A percentile compares a stretch with the other conserved stretches of the same genome.
These are phyloP conservation scores for Aleiodes alternator DNA, from an alignment of 2,888 invertebrate genomes.

Conservation along the genomic window DNA sequence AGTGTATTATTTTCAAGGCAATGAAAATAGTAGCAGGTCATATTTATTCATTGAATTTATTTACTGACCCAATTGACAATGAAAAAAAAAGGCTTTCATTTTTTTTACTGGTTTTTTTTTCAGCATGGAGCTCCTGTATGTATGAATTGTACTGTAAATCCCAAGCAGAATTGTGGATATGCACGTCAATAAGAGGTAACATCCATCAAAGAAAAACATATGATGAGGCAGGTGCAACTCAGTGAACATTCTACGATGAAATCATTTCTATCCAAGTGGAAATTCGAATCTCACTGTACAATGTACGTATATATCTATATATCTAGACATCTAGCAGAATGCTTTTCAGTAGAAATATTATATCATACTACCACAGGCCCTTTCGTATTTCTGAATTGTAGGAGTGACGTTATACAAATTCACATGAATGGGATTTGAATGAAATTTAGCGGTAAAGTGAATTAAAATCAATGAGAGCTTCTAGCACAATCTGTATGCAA, in stretches of 20 bases:
- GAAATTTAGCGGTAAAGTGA: slow-evolving; percentile 8
- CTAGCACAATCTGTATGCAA: background rate
- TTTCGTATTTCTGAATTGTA: slow-evolving; percentile 9
- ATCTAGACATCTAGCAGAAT: too few relatives aligned
- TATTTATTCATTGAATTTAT: slow-evolving; percentile 29
- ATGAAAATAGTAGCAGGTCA: background rate
- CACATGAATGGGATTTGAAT: slow-evolving; percentile 16
- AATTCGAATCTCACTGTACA: slow-evolving; percentile 12
- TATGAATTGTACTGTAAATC: background rate
- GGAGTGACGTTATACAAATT: background rate
- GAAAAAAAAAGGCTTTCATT: background rate
- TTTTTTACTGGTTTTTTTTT: background rate
- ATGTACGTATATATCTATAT: background rate
- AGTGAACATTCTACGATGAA: slow-evolving; percentile 24
- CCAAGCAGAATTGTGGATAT: background rate
- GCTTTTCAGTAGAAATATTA: background rate
- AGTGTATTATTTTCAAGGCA: background rate
- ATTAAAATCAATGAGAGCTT: slow-evolving; percentile 8
- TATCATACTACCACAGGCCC: background rate
- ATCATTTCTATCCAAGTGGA: slow-evolving; percentile 22
- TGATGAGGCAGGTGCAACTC: slow-evolving; percentile 29
- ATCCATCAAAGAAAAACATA: slow-evolving; percentile 19
- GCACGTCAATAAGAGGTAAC: slow-evolving; percentile 32
- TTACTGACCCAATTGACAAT: slow-evolving; percentile 12
- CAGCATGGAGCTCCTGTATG: background rate